Evolutionary conservation across 2,113 vertebrate genomes (phyloP), one percentile per base, ranked within the genome.

Genomic region (Taxidea taxus): DNA sequence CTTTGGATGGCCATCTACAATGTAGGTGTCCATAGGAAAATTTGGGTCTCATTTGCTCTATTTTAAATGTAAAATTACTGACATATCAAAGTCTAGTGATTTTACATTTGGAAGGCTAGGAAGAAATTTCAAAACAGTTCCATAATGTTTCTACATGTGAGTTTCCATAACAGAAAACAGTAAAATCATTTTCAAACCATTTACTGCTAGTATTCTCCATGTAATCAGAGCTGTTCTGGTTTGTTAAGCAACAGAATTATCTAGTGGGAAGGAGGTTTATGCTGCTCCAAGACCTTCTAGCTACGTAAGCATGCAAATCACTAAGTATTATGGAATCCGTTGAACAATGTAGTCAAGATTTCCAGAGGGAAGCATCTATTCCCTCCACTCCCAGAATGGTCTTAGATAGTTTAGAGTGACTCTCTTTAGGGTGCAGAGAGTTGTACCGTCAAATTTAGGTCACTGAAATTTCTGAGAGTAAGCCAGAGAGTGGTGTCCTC

Each of bases 191-290:
- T 97, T 96, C 94, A 91, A 93, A 75, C 93, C 78, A 87, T 90
- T 97, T 93, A 83, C 90, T 95, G 83, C 83, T 89, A 37, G 72
- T 83, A 37, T 97, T 97, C 86, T 85, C 91, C 95, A 84, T 87
- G 74, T 84, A 96, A 96, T 96, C 97, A 96, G 93, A 93, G 87
- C 80, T 90, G 96, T 95, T 93, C 90, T 91, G 96, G 96, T 97
- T 97, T 97, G 95, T 98, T 97, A 97, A 97, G 83, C 91, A 81
- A 84, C 87, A 93, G 95, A 95, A 97, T 97, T 96, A 94, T 95
- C 93, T 92, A 85, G 93, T 95, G 86, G 95, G 86, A 80, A 95
- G 90, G 39, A 96, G 74, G 66, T 66, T 90, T 85, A 77, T 49
- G 47, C 83, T 83, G 58, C 47, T 94, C 12, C 21, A 91, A 95